Conservation (phyloP, 2,888 invertebrate genomes). For the Sarcophaga subvicina region DNA sequence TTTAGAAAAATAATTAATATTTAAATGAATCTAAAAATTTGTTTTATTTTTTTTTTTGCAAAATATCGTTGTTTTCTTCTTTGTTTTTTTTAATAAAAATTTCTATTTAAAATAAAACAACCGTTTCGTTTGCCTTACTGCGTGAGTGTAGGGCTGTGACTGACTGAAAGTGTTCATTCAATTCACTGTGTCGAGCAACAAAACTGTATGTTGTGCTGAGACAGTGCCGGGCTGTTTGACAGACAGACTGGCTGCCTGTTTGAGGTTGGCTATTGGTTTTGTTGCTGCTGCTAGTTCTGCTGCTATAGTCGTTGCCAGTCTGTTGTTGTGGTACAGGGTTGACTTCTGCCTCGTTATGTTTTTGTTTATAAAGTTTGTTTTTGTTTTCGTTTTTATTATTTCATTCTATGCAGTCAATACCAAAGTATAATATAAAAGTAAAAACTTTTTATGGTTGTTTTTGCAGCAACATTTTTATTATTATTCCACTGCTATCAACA, state of each 20-base stretch:
- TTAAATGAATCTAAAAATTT: slow-evolving; percentile 1
- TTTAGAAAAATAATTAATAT: neutral
- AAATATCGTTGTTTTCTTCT: slow-evolving; percentile 23
- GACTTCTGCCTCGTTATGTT: neutral
- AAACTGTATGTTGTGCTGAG: slow-evolving; percentile 23
- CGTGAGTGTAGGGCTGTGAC: slow-evolving; percentile 62
- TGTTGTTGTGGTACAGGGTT: slow-evolving; percentile 30
- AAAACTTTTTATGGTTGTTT: neutral
- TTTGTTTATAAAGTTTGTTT: slow-evolving; percentile 26
- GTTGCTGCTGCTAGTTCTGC: slow-evolving; percentile 35
- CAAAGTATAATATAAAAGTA: neutral
- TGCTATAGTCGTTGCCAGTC: slow-evolving; percentile 28
- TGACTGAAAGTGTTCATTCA: slow-evolving; percentile 53
- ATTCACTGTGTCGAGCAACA: slow-evolving; percentile 53
- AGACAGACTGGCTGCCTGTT: slow-evolving; percentile 16
- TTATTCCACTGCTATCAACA: neutral
- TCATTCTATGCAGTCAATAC: too few species aligned
- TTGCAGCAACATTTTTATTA: neutral
- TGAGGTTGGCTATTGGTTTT: slow-evolving; percentile 9
- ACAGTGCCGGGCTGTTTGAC: slow-evolving; percentile 46
- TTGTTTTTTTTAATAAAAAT: slow-evolving; percentile 24
- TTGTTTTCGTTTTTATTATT: neutral
- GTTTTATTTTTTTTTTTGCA: slow-evolving; percentile 43
- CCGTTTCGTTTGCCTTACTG: slow-evolving; percentile 59
- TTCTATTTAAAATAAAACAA: slow-evolving; percentile 33